phyloP scores from a whole-genome alignment of 2,888 invertebrate species.

The Pardosa pseudoannulata region DNA sequence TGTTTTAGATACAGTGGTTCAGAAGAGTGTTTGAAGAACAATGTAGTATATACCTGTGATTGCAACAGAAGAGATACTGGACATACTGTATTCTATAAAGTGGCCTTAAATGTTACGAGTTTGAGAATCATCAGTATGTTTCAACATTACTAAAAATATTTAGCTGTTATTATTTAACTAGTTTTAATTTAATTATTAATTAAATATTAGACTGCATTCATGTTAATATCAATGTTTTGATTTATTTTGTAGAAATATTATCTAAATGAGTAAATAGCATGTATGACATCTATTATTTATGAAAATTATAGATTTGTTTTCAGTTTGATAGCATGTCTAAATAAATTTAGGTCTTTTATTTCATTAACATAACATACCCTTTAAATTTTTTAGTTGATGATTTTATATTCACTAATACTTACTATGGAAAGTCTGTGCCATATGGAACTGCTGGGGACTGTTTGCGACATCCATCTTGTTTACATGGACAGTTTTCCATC shows the following conservation, averaged over 20 bases:
- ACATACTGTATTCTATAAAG: slow-evolving; percentile 49
- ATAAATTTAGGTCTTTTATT: too few relatives aligned
- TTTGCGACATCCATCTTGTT: slow-evolving; percentile 85
- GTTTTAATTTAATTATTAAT: too few relatives aligned
- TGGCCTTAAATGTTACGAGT: slow-evolving; percentile 56
- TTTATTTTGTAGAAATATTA: too few relatives aligned
- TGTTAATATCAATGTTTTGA: too few relatives aligned
- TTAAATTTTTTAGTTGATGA: slow-evolving; percentile 84
- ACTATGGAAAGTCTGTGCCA: slow-evolving; percentile 81
- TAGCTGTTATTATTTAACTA: too few relatives aligned
- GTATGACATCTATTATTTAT: too few relatives aligned
- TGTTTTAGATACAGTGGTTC: slow-evolving; percentile 40
- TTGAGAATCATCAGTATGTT: slow-evolving; percentile 47
- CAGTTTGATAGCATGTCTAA: too few relatives aligned
- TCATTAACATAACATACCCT: too few relatives aligned
- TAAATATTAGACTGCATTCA: too few relatives aligned
- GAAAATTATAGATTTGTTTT: too few relatives aligned
- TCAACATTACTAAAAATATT: background rate
- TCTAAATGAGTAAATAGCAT: too few relatives aligned
- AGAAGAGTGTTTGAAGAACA: slow-evolving; percentile 31
- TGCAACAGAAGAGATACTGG: slow-evolving; percentile 42
- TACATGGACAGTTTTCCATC: slow-evolving; percentile 85
- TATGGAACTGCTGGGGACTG: slow-evolving; percentile 91
- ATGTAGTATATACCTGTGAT: slow-evolving; percentile 36
- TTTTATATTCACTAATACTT: slow-evolving; percentile 84